Conservation (phyloP, 2,888 invertebrate genomes). For the Patella ulyssiponensis region DNA sequence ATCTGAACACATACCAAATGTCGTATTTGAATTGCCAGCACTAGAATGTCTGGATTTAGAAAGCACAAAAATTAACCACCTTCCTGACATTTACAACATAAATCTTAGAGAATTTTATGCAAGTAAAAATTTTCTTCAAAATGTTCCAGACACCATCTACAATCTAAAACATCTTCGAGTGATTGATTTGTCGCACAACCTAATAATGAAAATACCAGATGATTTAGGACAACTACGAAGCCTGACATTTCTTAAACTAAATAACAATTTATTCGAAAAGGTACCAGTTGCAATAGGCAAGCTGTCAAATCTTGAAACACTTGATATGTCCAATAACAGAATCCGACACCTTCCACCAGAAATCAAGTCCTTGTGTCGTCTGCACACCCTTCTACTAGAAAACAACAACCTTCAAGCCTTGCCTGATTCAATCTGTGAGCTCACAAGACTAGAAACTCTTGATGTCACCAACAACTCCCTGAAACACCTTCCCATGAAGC, state of each 20-base stretch:
- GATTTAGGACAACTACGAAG: constrained; percentile 59
- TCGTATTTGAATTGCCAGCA: constrained; percentile 69
- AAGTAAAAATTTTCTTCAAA: constrained; percentile 65
- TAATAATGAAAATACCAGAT: constrained; percentile 60
- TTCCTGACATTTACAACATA: constrained; percentile 63
- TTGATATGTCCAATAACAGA: constrained; percentile 63
- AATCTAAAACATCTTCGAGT: constrained; percentile 54
- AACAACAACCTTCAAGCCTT: constrained; percentile 60
- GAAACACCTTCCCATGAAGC: constrained; percentile 59
- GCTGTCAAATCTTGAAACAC: constrained; percentile 59
- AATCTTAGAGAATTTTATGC: constrained; percentile 63
- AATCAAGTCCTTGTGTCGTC: constrained; percentile 58
- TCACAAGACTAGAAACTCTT: constrained; percentile 64
- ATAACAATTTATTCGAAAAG: constrained; percentile 58
- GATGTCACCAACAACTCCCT: constrained; percentile 68
- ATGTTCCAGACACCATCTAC: constrained; percentile 58
- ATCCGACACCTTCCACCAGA: constrained; percentile 60
- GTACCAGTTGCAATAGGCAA: constrained; percentile 60
- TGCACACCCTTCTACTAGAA: constrained; percentile 57
- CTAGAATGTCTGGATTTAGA: constrained; percentile 67
- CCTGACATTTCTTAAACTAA: constrained; percentile 55
- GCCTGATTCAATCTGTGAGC: constrained; percentile 66
- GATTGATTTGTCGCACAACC: constrained; percentile 66
- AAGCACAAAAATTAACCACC: constrained; percentile 68
- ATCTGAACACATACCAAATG: constrained; percentile 70